A percentile compares a stretch with the other conserved stretches of the same genome.
Evolutionary conservation across 2,888 invertebrate genomes (phyloP).

Genomic region (Pyrrhia umbra): DNA sequence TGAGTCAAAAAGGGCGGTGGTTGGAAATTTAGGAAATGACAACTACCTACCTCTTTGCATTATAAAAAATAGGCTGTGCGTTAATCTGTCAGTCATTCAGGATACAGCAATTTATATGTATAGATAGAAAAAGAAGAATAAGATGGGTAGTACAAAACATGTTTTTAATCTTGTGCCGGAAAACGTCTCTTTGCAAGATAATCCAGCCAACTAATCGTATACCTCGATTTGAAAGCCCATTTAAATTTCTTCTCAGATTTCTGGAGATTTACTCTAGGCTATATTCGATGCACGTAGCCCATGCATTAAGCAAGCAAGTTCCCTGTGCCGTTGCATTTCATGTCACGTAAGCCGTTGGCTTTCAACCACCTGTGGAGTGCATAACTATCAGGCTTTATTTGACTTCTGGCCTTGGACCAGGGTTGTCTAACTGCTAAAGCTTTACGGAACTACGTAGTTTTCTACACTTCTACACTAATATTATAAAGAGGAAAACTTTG

Average conservation of each 20-base stretch:
- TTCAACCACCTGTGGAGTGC: slow-evolving; percentile 55
- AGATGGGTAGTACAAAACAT: too few species aligned
- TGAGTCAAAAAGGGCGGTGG: too few species aligned
- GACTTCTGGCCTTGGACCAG: slow-evolving; percentile 15
- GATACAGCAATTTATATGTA: too few species aligned
- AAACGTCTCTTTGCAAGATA: too few species aligned
- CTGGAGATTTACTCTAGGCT: slow-evolving; percentile 1
- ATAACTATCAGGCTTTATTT: slow-evolving; percentile 51
- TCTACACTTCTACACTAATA: too few species aligned
- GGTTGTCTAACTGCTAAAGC: background rate
- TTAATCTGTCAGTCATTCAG: too few species aligned
- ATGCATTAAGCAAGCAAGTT: slow-evolving; percentile 54
- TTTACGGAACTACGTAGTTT: background rate
- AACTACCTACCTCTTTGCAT: too few species aligned
- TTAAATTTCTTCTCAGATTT: slow-evolving; percentile 17
- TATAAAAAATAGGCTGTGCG: too few species aligned
- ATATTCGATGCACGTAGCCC: slow-evolving; percentile 40
- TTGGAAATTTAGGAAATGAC: too few species aligned
- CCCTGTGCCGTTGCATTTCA: slow-evolving; percentile 52
- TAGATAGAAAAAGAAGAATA: too few species aligned
- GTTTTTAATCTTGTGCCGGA: too few species aligned
- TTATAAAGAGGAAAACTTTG: too few species aligned
- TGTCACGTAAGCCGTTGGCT: slow-evolving; percentile 45
- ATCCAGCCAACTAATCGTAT: background rate
- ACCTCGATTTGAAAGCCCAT: background rate